Base-by-base conservation (phyloP, 2,888 invertebrate genomes). In the Eilema depressum region DNA sequence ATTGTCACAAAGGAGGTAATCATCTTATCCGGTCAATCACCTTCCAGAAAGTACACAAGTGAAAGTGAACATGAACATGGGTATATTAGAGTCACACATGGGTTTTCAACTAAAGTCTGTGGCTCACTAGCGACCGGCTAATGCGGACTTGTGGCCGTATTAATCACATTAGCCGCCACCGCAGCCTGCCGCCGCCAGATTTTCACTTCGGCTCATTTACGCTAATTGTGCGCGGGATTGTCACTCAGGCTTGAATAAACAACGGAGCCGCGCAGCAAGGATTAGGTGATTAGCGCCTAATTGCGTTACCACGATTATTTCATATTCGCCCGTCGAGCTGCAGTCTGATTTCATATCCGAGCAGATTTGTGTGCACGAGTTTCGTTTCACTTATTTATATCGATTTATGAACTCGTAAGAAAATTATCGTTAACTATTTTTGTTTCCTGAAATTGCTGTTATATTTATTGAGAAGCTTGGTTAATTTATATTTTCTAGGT, bases 221-320 rank as follows among this genome's bases (percentile, higher is more conserved):
- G 92, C 93, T 95, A 95, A 95, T 95, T 95, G 95, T 92, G 91
- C 92, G 92, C 94, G 93, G 92, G 93, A 95, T 94, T 95, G 95
- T 95, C 95, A 95, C 95, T 95, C 95, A 93, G 94, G 93, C 91
- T 92, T 94, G 93, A 95, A 95, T 95, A 95, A 95, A 95, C 95
- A 95, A 94, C 93, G 91, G 91, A 90, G 90, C 92, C 87, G 90
- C 90, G 90, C 90, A 85, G 92, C 94, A 93, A 95, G 95, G 95
- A 95, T 95, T 95, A 95, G 94, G 93, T 94, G 94, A 95, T 95
- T 95, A 95, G 91, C 89, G 91, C 91, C 85, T 95, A 95, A 95
- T 95, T 95, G 92, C 85, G 92, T 95, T 95, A 94, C 92, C 92
- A 88, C 93, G 92, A 92, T 94, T 93, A 94, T 95, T 94, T 92